Conservation (phyloP, 2,113 vertebrate genomes). For the Ginglymostoma cirratum region DNA sequence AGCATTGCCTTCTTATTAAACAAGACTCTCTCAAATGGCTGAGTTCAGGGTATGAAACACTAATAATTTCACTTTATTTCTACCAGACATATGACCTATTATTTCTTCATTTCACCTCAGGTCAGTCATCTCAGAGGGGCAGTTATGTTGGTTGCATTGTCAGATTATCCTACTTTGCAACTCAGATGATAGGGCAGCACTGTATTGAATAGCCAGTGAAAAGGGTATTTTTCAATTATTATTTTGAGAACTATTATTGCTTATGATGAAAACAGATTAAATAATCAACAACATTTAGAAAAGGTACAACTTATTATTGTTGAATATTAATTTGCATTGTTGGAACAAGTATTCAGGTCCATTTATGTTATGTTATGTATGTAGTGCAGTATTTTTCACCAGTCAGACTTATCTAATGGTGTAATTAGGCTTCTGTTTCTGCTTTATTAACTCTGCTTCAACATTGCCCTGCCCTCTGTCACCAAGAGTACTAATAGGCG, state of each 20-base stretch:
- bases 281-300: background rate
- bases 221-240: background rate
- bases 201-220: too few species aligned
- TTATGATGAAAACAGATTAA: background rate
- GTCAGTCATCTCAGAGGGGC: background rate
- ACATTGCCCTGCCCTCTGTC: constrained; percentile 63
- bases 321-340: constrained; percentile 39
- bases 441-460: constrained; percentile 66
- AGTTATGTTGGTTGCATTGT: background rate
- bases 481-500: constrained; percentile 58
- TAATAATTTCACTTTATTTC: background rate
- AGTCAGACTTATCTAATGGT: constrained; percentile 55
- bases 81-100: background rate
- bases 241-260: background rate
- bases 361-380: constrained; percentile 42
- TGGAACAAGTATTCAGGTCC: constrained; percentile 43
- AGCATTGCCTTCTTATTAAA: background rate
- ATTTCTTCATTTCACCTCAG: background rate
- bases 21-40: background rate
- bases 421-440: constrained; percentile 64
- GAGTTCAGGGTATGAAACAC: background rate
- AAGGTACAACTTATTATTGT: constrained; percentile 43
- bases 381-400: constrained; percentile 50
- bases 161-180: background rate
- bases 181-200: background rate